Evolutionary conservation across 2,888 invertebrate genomes (phyloP), one percentile per base, ranked within the genome.

Genomic region (Drosophila fulvimacula): DNA sequence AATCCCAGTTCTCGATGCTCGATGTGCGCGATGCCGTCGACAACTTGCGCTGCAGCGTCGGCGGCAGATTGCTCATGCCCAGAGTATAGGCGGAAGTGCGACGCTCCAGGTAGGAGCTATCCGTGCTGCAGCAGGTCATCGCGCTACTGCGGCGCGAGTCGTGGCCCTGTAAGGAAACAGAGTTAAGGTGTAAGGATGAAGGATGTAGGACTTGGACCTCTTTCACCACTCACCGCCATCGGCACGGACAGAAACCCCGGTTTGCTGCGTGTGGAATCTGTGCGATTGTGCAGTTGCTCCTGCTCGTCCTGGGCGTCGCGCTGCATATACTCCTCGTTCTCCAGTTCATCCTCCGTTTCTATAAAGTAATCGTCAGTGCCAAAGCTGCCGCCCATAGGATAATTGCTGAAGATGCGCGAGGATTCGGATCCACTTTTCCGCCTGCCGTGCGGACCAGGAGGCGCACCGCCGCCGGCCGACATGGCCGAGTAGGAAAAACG

Each of bases 101-200:
- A 56, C 96, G 94, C 91, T 97, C 97, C 90, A 97, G 93, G 90
- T 96, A 97, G 65, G 96, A 96, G 91, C 96, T 96, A 67, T 96
- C 96, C 39, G 96, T 96, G 90, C 96, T 96, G 81, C 96, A 97
- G 92, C 96, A 96, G 34, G 97, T 97, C 86, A 96, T 96, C 76
- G 96, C 96, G 90, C 96, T 96, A 82, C 96, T 94, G 51, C 97
- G 94, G 46, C 96, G 92, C 11, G 94, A 92, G 61, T 93, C 93
- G 57, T 92, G 91, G 56, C 91, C 92, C 93, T 93, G 65, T 3
- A 17, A 15, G n/a, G 13, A 68, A 68, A 17, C 5, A 15, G 5
- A 21, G 30, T 44, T 42, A 30, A 1, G 27, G 6, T 38, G 17
- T 15, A 11, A 19, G 9, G 6, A 13, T 41, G 17, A 9, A 19